A percentile compares a stretch with the other conserved stretches of the same genome.
Conservation (phyloP, 2,888 invertebrate genomes). For the Leucozona laternaria region DNA sequence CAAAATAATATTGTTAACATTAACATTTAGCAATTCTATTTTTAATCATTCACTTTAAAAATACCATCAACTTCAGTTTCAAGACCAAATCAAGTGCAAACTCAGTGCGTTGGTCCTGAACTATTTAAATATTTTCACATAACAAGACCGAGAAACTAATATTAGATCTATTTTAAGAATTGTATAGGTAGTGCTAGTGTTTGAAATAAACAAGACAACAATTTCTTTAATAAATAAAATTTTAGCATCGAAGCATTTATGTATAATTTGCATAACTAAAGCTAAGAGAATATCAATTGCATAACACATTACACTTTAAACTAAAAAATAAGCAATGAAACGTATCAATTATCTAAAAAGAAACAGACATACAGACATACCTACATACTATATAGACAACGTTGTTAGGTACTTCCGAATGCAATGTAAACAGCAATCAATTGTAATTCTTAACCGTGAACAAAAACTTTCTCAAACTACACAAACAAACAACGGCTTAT, state of each 20-base stretch:
- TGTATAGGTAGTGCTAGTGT: no score
- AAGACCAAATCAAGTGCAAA: background rate
- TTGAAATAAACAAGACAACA: background rate
- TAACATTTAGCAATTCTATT: no score
- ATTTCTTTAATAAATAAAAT: background rate
- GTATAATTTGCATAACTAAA: constrained; percentile 1
- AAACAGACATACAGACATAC: background rate
- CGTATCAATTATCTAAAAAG: constrained; percentile 4
- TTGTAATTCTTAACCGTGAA: background rate
- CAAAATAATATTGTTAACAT: background rate
- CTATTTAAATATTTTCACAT: background rate
- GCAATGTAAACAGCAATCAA: background rate
- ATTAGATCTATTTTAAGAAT: constrained; percentile 8
- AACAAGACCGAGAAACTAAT: background rate
- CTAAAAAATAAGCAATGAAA: background rate
- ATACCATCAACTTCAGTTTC: background rate
- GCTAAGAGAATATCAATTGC: constrained; percentile 8
- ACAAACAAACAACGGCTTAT: constrained; percentile 10
- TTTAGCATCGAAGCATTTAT: background rate
- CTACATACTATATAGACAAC: background rate
- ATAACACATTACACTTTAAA: constrained; percentile 5
- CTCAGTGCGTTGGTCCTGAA: background rate
- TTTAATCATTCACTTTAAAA: constrained; percentile 1
- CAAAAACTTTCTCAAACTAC: constrained; percentile 9
- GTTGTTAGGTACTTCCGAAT: constrained; percentile 21